Percentiles rank a stretch among this genome's conserved stretches.
Conservation (phyloP, 2,797 vertebrate genomes). For the Tragelaphus eurycerus region DNA sequence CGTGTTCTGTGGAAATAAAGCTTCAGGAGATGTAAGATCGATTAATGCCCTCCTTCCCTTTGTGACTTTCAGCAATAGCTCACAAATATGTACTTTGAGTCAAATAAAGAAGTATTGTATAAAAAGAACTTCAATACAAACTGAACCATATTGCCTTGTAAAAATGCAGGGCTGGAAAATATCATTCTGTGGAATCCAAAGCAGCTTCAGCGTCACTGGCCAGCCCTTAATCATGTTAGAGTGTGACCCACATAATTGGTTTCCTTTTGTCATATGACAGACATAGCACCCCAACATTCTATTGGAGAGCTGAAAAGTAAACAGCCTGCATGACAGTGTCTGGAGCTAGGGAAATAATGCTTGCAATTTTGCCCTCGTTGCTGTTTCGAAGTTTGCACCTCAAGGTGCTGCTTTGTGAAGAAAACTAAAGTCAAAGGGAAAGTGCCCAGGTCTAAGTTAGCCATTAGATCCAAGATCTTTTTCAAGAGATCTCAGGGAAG, state of each 20-base stretch:
- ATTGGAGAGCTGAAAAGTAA: slow-evolving; percentile 57
- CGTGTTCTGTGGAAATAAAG: slow-evolving; percentile 13
- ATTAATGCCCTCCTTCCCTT: slow-evolving; percentile 32
- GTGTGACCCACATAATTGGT: slow-evolving; percentile 52
- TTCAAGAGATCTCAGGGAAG: neutral
- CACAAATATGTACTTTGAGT: slow-evolving; percentile 34
- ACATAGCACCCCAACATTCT: slow-evolving; percentile 37
- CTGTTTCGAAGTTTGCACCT: slow-evolving; percentile 44
- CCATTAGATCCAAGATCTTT: slow-evolving; percentile 12
- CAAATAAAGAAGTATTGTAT: slow-evolving; percentile 48
- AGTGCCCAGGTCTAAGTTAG: neutral
- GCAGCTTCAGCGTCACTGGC: neutral
- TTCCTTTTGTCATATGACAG: slow-evolving; percentile 58
- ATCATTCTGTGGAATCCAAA: slow-evolving; percentile 58
- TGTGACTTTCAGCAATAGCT: slow-evolving; percentile 42
- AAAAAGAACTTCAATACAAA: neutral
- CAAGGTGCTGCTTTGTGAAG: slow-evolving; percentile 19
- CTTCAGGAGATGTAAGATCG: slow-evolving; percentile 27
- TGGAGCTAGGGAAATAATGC: neutral
- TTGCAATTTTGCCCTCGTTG: neutral
- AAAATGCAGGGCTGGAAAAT: slow-evolving; percentile 41
- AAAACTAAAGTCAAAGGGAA: slow-evolving; percentile 4
- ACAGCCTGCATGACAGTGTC: neutral
- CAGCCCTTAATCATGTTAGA: slow-evolving; percentile 55
- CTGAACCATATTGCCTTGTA: slow-evolving; percentile 24